Evolutionary conservation across 2,113 vertebrate species (phyloP).

Genomic region (Rhizomys pruinosus): DNA sequence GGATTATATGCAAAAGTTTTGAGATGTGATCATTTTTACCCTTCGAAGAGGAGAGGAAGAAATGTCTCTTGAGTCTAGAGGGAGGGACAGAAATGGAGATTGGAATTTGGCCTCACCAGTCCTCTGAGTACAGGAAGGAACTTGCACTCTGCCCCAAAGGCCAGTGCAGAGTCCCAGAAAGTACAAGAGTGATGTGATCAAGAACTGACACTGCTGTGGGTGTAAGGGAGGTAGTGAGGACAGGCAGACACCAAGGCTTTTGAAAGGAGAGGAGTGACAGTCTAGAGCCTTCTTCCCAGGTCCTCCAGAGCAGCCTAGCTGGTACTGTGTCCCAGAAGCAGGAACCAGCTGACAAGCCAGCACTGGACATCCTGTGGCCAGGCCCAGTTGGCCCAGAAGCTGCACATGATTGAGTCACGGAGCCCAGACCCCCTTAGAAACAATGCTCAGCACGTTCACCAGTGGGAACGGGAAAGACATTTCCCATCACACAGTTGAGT

Average conservation of each 20-base stretch:
- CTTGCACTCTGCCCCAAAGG: not conserved
- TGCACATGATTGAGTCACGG: not conserved
- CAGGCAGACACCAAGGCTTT: not conserved
- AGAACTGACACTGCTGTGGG: not conserved
- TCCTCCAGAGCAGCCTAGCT: not conserved
- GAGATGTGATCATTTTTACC: not conserved
- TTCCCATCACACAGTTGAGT: conserved; percentile 85
- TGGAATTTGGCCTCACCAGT: not conserved
- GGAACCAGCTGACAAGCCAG: not conserved
- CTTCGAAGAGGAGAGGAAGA: not conserved
- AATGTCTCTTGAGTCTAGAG: not conserved
- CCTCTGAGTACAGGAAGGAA: not conserved
- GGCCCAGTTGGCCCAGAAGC: not conserved
- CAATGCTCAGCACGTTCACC: conserved; percentile 80
- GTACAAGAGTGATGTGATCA: not conserved
- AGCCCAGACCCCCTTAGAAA: conserved; percentile 81
- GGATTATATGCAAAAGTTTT: not conserved
- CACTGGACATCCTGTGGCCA: not conserved
- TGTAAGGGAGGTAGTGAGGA: not conserved
- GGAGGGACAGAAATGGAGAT: not conserved
- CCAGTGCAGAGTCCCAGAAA: not conserved
- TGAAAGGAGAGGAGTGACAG: not conserved
- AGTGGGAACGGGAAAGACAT: conserved; percentile 86
- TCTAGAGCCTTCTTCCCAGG: not conserved
- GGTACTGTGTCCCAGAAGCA: not conserved